Conservation (phyloP, 2,113 vertebrate genomes). For the Poeciliopsis turrubarensis region DNA sequence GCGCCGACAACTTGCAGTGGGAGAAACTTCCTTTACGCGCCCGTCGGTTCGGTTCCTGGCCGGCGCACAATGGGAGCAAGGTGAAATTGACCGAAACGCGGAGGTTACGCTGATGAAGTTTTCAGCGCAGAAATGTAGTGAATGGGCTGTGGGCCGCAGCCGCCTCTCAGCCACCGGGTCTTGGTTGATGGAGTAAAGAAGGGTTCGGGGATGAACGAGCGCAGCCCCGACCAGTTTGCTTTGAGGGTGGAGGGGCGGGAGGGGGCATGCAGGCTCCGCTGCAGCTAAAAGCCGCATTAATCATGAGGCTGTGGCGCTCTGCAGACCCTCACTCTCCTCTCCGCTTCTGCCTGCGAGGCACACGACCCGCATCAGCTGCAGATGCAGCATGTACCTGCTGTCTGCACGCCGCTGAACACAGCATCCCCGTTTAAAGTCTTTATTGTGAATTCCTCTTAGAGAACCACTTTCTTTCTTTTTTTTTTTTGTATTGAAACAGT, state of each 20-base stretch:
- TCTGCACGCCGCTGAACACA: too few species aligned
- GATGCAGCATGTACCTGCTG: not conserved
- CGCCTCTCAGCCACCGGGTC: conserved; percentile 24
- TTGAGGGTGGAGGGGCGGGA: not conserved
- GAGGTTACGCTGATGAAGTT: conserved; percentile 37
- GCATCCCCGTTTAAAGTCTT: too few species aligned
- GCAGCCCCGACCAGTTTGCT: conserved; percentile 52
- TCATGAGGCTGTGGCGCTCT: conserved; percentile 68
- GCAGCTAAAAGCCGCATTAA: conserved; percentile 80
- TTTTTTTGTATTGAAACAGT: too few species aligned
- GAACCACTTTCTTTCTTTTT: too few species aligned
- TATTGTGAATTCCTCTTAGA: too few species aligned
- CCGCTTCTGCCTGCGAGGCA: conserved; percentile 19
- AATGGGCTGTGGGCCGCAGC: conserved; percentile 22
- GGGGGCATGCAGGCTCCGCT: conserved; percentile 51
- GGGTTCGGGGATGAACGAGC: conserved; percentile 38
- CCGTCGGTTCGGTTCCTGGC: not conserved
- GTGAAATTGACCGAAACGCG: conserved; percentile 26
- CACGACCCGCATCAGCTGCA: conserved; percentile 23
- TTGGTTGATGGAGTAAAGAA: conserved; percentile 21
- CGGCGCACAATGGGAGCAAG: conserved; percentile 5
- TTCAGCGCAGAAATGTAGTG: conserved; percentile 22
- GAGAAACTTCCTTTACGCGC: conserved; percentile 6
- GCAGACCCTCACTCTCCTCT: conserved; percentile 52
- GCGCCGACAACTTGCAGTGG: not conserved